phyloP scores from a whole-genome alignment of 2,113 vertebrate genomes.

The Microcebus ravelobensis region DNA sequence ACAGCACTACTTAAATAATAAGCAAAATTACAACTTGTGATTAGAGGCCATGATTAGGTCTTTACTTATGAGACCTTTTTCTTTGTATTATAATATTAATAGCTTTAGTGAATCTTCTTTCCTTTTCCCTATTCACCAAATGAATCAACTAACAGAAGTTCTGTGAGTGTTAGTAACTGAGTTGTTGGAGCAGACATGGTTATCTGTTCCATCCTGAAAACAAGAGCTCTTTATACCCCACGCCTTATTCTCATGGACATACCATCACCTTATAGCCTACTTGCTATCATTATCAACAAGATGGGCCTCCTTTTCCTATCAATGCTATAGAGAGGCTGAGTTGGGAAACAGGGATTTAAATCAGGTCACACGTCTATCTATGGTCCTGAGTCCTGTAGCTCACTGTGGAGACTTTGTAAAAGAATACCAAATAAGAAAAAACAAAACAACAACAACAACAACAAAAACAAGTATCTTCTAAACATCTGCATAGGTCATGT shows the following conservation, averaged over 20 bases:
- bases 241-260: neutral
- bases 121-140: neutral
- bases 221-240: neutral
- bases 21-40: neutral
- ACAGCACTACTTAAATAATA: neutral
- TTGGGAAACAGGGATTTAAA: neutral
- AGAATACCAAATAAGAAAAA: neutral
- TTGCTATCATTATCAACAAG: neutral
- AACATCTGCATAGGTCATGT: neutral
- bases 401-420: neutral
- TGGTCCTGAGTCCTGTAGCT: neutral
- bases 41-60: neutral
- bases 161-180: neutral
- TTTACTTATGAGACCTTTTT: neutral
- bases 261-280: neutral
- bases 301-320: neutral
- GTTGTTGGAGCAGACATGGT: neutral
- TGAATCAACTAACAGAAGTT: neutral
- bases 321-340: neutral
- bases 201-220: neutral
- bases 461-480: neutral
- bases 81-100: neutral
- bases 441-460: neutral
- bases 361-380: neutral
- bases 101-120: neutral